Evolutionary conservation across 2,797 vertebrate genomes (phyloP).

Genomic region (Argyrosomus regius): DNA sequence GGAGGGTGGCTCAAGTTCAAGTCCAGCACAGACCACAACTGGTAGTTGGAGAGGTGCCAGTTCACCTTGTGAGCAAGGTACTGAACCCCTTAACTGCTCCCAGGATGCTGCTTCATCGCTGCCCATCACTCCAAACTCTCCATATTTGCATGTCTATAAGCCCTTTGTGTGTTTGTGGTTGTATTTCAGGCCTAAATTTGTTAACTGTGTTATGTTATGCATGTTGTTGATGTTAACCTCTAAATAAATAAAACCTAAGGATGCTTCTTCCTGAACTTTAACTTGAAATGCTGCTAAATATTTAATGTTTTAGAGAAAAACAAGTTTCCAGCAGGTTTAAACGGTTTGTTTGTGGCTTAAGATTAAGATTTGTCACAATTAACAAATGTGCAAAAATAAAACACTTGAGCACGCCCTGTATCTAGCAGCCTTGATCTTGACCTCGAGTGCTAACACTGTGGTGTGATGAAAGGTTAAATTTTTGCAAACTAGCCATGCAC

Average conservation of each 20-base stretch:
- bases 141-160: no score
- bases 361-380: neutral
- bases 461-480: constrained; percentile 34
- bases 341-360: neutral
- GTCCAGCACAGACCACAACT: no score
- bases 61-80: no score
- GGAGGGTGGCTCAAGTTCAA: no score
- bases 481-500: constrained; percentile 18
- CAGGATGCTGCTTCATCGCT: no score
- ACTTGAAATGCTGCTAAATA: neutral
- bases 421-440: constrained; percentile 8
- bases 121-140: no score
- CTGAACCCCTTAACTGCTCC: no score
- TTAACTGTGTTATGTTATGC: no score
- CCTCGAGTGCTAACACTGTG: constrained; percentile 2
- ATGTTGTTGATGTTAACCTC: neutral
- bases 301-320: neutral
- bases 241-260: neutral
- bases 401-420: constrained; percentile 4
- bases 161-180: no score
- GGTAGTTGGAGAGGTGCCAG: no score
- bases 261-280: neutral
- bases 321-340: neutral
- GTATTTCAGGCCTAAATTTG: no score
- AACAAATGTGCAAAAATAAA: neutral